phyloP scores from a whole-genome alignment of 92 coral and sea anemone species.

The Porites divaricata region DNA sequence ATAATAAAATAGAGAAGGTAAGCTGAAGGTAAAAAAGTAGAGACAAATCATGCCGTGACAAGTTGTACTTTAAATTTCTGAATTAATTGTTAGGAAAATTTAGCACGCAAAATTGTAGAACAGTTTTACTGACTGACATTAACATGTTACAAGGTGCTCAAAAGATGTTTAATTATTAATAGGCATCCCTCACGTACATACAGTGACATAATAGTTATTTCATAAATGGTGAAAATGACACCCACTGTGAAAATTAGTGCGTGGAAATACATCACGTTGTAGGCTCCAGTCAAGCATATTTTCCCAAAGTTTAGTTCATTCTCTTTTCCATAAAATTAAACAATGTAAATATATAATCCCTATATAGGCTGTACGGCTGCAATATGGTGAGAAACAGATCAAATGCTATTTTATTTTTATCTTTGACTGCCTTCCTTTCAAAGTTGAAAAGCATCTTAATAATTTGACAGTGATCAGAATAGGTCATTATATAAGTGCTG shows the following conservation, averaged over 20 bases:
- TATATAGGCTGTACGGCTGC: no score
- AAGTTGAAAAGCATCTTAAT: no score
- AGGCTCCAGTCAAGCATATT: neutral
- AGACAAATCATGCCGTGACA: no score
- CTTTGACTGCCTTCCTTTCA: no score
- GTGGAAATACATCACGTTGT: neutral
- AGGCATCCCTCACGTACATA: neutral
- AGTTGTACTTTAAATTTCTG: no score
- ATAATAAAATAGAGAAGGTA: no score
- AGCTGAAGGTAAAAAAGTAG: no score
- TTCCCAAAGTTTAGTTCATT: neutral
- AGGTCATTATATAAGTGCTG: no score
- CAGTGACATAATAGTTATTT: neutral
- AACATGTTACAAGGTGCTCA: neutral
- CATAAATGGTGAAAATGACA: neutral
- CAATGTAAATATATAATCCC: no score
- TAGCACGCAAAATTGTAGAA: neutral
- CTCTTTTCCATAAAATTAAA: neutral
- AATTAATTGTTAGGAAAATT: neutral
- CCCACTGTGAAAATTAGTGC: neutral
- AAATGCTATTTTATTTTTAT: no score
- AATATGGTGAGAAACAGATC: no score
- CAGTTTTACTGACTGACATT: neutral
- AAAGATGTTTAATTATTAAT: neutral
- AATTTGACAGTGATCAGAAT: no score